phyloP scores from a whole-genome alignment of 2,888 invertebrate genomes.

The Acrobasis consociella region DNA sequence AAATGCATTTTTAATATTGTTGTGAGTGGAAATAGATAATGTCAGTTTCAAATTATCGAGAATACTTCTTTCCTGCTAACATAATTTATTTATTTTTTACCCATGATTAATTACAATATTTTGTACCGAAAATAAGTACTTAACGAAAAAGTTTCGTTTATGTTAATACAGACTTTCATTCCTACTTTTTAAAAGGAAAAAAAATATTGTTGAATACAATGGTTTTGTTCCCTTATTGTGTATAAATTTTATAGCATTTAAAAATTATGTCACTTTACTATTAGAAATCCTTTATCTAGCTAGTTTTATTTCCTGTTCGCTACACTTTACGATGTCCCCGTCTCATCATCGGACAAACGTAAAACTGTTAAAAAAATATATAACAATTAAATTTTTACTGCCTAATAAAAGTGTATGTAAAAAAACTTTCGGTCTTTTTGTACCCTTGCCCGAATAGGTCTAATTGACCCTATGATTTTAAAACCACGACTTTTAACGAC shows the following conservation, averaged over 20 bases:
- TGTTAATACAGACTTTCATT: not conserved
- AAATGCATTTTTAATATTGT: slow-evolving; percentile 72
- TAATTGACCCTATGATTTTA: slow-evolving; percentile 61
- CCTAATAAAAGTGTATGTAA: slow-evolving; percentile 57
- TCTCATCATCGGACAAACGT: slow-evolving; percentile 42
- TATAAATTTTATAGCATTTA: slow-evolving; percentile 17
- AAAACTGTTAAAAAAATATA: slow-evolving; percentile 54
- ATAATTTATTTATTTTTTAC: not conserved
- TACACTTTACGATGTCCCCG: slow-evolving; percentile 49
- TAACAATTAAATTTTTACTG: slow-evolving; percentile 62
- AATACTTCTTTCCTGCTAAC: not conserved
- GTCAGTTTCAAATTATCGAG: slow-evolving; percentile 8
- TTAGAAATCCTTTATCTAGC: slow-evolving; percentile 31
- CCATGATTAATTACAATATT: too few relatives aligned
- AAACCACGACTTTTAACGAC: slow-evolving; percentile 60
- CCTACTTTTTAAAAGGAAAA: not conserved
- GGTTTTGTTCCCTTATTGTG: slow-evolving; percentile 11
- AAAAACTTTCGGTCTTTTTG: slow-evolving; percentile 49
- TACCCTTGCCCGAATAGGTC: slow-evolving; percentile 52
- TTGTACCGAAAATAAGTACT: too few relatives aligned
- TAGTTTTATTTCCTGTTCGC: slow-evolving; percentile 45
- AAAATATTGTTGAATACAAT: slow-evolving; percentile 27
- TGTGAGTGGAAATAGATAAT: slow-evolving; percentile 4
- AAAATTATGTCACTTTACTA: slow-evolving; percentile 24
- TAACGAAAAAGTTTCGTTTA: too few relatives aligned